Conservation (phyloP, 2,113 vertebrate species). For the Aspiorhynchus laticeps region DNA sequence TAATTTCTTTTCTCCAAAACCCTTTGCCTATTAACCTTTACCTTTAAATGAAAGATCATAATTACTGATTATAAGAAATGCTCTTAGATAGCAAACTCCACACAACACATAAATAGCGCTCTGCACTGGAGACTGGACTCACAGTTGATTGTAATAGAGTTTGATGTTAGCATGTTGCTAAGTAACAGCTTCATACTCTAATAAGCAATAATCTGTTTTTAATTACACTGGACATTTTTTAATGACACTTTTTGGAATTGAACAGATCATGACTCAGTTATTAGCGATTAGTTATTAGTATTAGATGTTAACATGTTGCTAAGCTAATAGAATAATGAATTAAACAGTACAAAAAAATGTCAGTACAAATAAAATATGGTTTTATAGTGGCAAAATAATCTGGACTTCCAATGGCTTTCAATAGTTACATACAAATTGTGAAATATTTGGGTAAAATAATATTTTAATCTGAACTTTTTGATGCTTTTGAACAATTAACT, state of each 20-base stretch:
- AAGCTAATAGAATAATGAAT: not conserved
- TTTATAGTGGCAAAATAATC: not conserved
- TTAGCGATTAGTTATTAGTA: not conserved
- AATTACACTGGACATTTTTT: not conserved
- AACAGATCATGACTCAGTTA: not conserved
- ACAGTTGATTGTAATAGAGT: not conserved
- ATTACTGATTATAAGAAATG: not conserved
- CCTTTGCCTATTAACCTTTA: not conserved
- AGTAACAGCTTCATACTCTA: slow-evolving; percentile 10
- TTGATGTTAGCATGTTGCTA: slow-evolving; percentile 16
- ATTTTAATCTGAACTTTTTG: not conserved
- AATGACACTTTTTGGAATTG: not conserved
- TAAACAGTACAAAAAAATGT: not conserved
- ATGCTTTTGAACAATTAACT: not conserved
- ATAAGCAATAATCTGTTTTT: slow-evolving; percentile 12
- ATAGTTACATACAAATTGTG: not conserved
- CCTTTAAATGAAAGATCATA: not conserved
- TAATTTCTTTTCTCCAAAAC: not conserved
- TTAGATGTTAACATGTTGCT: not conserved
- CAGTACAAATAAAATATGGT: not conserved
- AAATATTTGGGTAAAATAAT: not conserved
- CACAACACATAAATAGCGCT: not conserved
- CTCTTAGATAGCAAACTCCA: not conserved
- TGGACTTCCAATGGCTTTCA: not conserved
- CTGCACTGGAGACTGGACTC: not conserved